Base-by-base conservation (phyloP, 2,113 vertebrate genomes). In the Cervus canadensis region DNA sequence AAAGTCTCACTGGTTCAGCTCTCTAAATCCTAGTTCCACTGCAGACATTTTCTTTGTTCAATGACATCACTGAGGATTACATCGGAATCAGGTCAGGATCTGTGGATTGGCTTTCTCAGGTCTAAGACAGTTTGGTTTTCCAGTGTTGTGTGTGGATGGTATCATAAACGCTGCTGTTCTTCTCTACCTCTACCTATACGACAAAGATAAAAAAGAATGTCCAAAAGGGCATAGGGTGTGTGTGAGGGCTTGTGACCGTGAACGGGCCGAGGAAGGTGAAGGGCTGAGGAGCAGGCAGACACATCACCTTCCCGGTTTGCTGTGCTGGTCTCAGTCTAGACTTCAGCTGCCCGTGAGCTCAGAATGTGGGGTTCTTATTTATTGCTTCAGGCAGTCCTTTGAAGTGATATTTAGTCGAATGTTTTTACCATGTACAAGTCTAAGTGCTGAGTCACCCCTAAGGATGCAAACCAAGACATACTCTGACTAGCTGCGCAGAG, bases 11-110 rank as follows among this genome's bases (percentile, higher is more conserved):
- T 95, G 85, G 98, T 57, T 96, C 78, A 98, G 71, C 89, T 54
- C 96, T 71, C 96, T 64, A 97, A 94, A 78, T 95, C 96, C 83
- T 97, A 48, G 26, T 86, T 98, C 76, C 94, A 6, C 91, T 87
- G n/a, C 67, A 82, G 97, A 96, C 25, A 8, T 91, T 96, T 89
- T 93, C 52, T 9, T 95, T 97, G 97, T 95, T 97, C 67, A 87
- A 36, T 67, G 26, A 4, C 59, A 74, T 1, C 2, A 56, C 12
- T 56, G 40, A 25, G 56, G 62, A 59, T 89, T 54, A 60, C 94
- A 15, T 87, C 97, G 50, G 82, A 57, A 7, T 81, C 19, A 64
- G 88, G 78, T 62, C 40, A 89, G 40, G 26, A 76, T 82, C 21
- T 60, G 64, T 67, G 40, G 33, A 52, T 7, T 86, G 52, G 1